Evolutionary conservation across 2,888 invertebrate species (phyloP).

Genomic region (Euzophera pinguis): DNA sequence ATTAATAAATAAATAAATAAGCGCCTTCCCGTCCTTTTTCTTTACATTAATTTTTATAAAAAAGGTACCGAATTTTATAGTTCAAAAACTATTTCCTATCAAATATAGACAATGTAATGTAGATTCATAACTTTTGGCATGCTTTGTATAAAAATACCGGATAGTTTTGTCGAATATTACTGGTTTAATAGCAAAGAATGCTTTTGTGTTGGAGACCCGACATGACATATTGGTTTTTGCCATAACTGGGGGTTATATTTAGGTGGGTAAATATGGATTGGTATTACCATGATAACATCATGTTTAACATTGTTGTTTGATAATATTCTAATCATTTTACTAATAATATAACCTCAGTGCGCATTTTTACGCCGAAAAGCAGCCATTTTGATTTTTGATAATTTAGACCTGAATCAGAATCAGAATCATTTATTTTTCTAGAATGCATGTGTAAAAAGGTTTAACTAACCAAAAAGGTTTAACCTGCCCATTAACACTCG

Average conservation of each 20-base stretch:
- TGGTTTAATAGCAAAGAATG: conserved; percentile 58
- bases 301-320: not conserved
- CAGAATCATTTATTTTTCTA: too few relatives aligned
- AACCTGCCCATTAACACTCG: too few relatives aligned
- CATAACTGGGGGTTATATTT: conserved; percentile 32
- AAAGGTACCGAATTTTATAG: not conserved
- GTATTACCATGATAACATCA: conserved; percentile 24
- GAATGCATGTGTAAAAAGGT: too few relatives aligned
- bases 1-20: too few relatives aligned
- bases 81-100: not conserved
- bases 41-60: too few relatives aligned
- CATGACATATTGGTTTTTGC: conserved; percentile 62
- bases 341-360: too few relatives aligned
- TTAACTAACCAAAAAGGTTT: too few relatives aligned
- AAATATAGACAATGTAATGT: not conserved
- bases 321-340: too few relatives aligned
- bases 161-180: conserved; percentile 57
- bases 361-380: too few relatives aligned
- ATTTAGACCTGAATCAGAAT: too few relatives aligned
- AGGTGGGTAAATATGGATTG: conserved; percentile 21
- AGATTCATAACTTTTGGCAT: not conserved
- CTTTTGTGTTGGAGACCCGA: conserved; percentile 48
- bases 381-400: too few relatives aligned
- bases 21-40: too few relatives aligned
- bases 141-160: conserved; percentile 27